Conservation (phyloP, 2,113 vertebrate genomes). For the Prionailurus bengalensis region DNA sequence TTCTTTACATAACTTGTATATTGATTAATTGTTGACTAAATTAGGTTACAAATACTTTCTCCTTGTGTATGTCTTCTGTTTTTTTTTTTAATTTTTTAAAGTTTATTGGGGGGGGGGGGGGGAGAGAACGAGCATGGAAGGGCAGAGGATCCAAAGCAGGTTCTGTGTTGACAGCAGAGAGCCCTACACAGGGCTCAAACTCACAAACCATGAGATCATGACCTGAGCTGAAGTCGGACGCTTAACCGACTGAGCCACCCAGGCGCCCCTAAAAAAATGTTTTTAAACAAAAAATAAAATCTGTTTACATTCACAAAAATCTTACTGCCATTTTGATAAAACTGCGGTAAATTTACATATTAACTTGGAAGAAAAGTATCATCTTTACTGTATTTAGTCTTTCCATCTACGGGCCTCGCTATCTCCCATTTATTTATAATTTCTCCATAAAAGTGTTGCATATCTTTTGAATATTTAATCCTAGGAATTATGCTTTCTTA, state of each 20-base stretch:
- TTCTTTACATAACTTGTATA: neutral
- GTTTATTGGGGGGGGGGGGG: too few species aligned
- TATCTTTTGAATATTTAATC: neutral
- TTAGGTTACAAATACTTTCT: neutral
- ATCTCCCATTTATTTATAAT: neutral
- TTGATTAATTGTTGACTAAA: neutral
- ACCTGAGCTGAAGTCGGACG: too few species aligned
- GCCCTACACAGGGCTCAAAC: too few species aligned
- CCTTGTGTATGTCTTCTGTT: neutral
- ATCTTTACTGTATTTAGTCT: slow-evolving; percentile 28
- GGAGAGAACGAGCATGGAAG: too few species aligned
- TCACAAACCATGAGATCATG: too few species aligned
- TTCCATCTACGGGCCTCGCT: neutral
- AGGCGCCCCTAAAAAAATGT: too few species aligned
- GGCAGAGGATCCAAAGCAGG: too few species aligned
- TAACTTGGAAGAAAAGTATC: neutral
- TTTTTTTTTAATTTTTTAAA: neutral
- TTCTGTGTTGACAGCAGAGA: too few species aligned
- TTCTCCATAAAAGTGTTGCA: neutral
- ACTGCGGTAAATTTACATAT: neutral
- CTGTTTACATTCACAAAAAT: neutral
- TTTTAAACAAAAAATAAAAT: neutral
- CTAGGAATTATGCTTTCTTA: neutral
- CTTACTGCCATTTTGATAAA: slow-evolving; percentile 4
- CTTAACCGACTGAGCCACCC: too few species aligned